These are phyloP conservation scores for Criorhina ranunculi DNA, from an alignment of 2,888 invertebrate species.

Conservation along the genomic window DNA sequence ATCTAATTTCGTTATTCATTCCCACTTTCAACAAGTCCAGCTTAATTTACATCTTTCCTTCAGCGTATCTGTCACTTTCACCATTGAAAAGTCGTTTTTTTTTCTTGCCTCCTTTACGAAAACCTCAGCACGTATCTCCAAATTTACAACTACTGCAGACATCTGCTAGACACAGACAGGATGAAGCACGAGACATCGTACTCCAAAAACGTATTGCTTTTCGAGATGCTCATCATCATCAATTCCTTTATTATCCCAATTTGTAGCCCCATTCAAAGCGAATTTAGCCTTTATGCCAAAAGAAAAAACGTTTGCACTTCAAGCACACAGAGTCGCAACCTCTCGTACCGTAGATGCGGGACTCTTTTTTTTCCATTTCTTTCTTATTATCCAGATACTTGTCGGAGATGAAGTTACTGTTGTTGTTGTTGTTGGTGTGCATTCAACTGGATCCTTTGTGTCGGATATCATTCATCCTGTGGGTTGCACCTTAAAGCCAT, in stretches of 20 bases:
- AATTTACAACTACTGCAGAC: constrained; percentile 65
- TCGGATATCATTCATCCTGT: constrained; percentile 54
- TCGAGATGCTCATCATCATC: constrained; percentile 74
- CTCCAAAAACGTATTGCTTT: constrained; percentile 11
- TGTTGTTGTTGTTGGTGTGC: constrained; percentile 33
- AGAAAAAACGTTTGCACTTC: constrained; percentile 69
- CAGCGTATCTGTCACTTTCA: constrained; percentile 31
- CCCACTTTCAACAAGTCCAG: constrained; percentile 53
- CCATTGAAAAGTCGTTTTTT: constrained; percentile 3
- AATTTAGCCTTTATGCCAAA: constrained; percentile 76
- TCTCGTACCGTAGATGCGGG: constrained; percentile 19
- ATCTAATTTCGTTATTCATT: constrained; percentile 44
- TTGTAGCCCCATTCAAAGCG: constrained; percentile 79
- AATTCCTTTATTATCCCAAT: constrained; percentile 79
- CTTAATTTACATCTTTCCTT: constrained; percentile 50
- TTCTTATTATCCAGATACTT: constrained; percentile 42
- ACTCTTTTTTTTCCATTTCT: constrained; percentile 14
- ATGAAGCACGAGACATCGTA: constrained; percentile 18
- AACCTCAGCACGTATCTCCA: constrained; percentile 62
- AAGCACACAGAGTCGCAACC: constrained; percentile 42
- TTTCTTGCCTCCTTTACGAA: not conserved
- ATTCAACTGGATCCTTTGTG: constrained; percentile 40
- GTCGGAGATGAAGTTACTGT: constrained; percentile 54
- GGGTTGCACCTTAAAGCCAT: constrained; percentile 59
- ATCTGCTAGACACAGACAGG: constrained; percentile 57